Conservation (phyloP, 2,888 invertebrate genomes). For the Drosophila meridiana region DNA sequence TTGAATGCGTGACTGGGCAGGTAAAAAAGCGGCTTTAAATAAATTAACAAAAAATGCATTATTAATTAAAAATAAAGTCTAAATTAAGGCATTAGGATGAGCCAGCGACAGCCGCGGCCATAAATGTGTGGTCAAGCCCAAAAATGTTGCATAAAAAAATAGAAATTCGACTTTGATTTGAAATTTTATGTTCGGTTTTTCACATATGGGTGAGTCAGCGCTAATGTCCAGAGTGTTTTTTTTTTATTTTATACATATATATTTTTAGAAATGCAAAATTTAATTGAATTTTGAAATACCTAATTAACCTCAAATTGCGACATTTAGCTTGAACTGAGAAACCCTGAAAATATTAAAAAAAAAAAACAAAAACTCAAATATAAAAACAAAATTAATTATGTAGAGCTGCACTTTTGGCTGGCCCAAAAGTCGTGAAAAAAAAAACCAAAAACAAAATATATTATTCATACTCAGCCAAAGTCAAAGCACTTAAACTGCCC, state of each 20-base stretch:
- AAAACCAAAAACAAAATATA: constrained; percentile 12
- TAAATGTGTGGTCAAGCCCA: constrained; percentile 51
- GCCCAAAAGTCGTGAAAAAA: constrained; percentile 56
- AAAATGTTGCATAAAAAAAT: constrained; percentile 35
- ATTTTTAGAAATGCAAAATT: constrained; percentile 19
- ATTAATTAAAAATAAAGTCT: constrained; percentile 67
- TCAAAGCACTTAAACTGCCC: constrained; percentile 66
- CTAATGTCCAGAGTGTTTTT: constrained; percentile 45
- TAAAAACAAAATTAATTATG: constrained; percentile 16
- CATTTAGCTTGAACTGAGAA: constrained; percentile 39
- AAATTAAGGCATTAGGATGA: constrained; percentile 47
- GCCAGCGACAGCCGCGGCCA: constrained; percentile 17
- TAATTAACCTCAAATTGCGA: constrained; percentile 41
- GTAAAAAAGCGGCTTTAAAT: constrained; percentile 61
- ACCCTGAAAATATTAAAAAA: constrained; percentile 38
- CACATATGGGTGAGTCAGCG: constrained; percentile 47
- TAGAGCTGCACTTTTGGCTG: constrained; percentile 65
- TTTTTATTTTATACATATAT: background rate
- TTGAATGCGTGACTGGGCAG: constrained; percentile 61
- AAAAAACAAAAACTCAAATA: constrained; percentile 10
- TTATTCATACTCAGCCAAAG: constrained; percentile 46
- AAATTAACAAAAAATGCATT: constrained; percentile 56
- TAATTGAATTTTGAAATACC: constrained; percentile 26
- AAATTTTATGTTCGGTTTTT: background rate
- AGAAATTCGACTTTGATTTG: constrained; percentile 41